Percentiles rank a stretch among this genome's conserved stretches.
Evolutionary conservation across 2,113 vertebrate species (phyloP).

Genomic region (Pomatostomus ruficeps): DNA sequence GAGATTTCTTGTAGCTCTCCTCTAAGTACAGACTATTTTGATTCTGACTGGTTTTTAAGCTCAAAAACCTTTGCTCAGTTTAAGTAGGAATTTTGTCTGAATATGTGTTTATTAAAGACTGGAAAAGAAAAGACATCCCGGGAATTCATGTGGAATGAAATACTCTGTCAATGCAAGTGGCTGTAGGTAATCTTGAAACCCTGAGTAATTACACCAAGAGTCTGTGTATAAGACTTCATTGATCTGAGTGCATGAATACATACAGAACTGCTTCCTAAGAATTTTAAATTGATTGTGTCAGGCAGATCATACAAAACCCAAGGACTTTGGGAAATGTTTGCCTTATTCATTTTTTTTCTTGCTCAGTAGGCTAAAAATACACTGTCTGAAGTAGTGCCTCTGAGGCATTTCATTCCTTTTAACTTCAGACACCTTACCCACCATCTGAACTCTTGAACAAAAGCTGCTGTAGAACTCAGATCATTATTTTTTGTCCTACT

Average conservation of each 20-base stretch:
- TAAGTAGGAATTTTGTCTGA: conserved; percentile 15
- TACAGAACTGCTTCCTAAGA: background rate
- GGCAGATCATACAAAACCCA: background rate
- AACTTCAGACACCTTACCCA: conserved; percentile 7
- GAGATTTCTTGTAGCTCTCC: background rate
- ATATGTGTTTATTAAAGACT: background rate
- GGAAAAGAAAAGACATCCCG: background rate
- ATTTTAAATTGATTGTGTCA: background rate
- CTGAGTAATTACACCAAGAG: background rate
- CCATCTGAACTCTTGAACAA: background rate
- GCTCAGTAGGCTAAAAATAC: background rate
- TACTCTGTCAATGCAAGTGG: background rate
- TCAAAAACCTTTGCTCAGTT: background rate
- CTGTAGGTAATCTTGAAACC: background rate
- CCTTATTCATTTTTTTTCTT: background rate
- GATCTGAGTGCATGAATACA: background rate
- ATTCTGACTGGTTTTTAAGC: background rate
- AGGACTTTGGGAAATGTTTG: background rate
- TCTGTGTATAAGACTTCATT: background rate
- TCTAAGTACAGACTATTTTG: background rate
- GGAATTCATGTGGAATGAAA: background rate
- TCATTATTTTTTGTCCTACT: conserved; percentile 14
- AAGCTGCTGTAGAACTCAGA: background rate
- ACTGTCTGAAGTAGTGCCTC: background rate
- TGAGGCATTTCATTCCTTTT: background rate